phyloP scores from a whole-genome alignment of 1,140 invertebrate species.

The Limonius californicus region DNA sequence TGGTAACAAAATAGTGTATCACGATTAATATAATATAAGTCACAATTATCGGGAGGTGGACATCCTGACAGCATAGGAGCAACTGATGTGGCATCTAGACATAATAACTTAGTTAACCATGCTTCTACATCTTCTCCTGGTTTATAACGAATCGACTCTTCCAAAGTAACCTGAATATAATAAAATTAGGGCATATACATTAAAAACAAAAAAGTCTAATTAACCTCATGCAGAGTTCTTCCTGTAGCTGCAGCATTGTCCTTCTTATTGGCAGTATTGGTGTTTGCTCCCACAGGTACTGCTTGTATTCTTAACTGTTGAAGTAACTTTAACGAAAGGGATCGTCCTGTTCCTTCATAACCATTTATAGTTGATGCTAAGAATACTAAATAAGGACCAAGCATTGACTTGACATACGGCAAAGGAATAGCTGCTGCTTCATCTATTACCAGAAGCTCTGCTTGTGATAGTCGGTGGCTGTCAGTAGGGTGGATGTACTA shows the following conservation, averaged over 20 bases:
- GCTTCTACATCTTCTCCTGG: constrained; percentile 82
- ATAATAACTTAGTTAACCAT: constrained; percentile 91
- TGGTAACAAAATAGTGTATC: constrained; percentile 98
- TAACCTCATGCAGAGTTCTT: constrained; percentile 53
- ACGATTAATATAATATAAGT: constrained; percentile 87
- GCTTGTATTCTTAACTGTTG: constrained; percentile 76
- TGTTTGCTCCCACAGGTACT: constrained; percentile 47
- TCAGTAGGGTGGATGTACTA: constrained; percentile 95
- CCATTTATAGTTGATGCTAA: constrained; percentile 97
- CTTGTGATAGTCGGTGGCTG: constrained; percentile 82
- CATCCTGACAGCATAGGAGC: constrained; percentile 68
- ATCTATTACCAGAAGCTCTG: constrained; percentile 95
- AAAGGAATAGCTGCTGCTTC: constrained; percentile 98
- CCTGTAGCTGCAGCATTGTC: constrained; percentile 49
- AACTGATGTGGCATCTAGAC: constrained; percentile 77
- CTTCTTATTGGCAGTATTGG: constrained; percentile 47
- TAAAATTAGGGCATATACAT: not conserved
- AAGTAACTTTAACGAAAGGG: constrained; percentile 91
- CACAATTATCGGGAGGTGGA: constrained; percentile 83
- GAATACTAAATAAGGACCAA: constrained; percentile 92
- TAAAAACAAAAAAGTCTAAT: not conserved
- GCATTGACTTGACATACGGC: constrained; percentile 84
- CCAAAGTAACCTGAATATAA: constrained; percentile 62
- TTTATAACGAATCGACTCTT: constrained; percentile 95
- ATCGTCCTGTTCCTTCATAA: constrained; percentile 97